Base-by-base conservation (phyloP, 2,888 invertebrate species). In the Drosophila stalkeri region DNA sequence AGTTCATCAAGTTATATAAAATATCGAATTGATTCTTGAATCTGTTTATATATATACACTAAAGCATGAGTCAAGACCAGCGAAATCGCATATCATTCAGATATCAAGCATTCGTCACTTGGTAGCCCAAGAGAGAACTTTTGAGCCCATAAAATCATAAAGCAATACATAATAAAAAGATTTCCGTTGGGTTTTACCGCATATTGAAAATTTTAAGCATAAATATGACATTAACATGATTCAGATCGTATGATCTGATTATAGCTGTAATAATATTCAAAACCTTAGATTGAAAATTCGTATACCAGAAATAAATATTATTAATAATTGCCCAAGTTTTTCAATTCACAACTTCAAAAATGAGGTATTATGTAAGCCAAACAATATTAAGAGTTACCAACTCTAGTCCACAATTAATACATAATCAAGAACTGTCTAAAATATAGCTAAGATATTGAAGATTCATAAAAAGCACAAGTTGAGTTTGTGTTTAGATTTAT, bases 401-500 rank as follows among this genome's bases (percentile, higher is more conserved):
- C 14, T 20, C 14, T 23, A 46, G 1, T 16, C 23, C 14, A 16
- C 16, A 27, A 8, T 9, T 16, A 14, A 46, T 16, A n/a, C 14
- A 3, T 23, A 46, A 16, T 27, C 9, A 1, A 2, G 11, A 11
- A 7, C 14, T 51, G 33, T 1, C 33, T 14, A 18, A 51, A 9
- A n/a, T 51, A 33, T 8, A n/a, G 11, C 39, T n/a, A 39, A 11
- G 11, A 23, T 37, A 37, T 16, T 23, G n/a, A 37, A 51, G 9
- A 2, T 39, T 39, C 56, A 56, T 23, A 56, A 74, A 74, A 78
- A 60, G 31, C 78, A 60, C 23, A 20, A 33, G n/a, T 14, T 35
- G 9, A 23, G 16, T 37, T 35, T 54, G 12, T 16, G 52, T 72
- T 73, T 72, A 14, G n/a, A 39, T 52, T 68, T 41, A 33, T 51